Evolutionary conservation across 2,113 vertebrate species (phyloP).

Genomic region (Atractosteus spatula): DNA sequence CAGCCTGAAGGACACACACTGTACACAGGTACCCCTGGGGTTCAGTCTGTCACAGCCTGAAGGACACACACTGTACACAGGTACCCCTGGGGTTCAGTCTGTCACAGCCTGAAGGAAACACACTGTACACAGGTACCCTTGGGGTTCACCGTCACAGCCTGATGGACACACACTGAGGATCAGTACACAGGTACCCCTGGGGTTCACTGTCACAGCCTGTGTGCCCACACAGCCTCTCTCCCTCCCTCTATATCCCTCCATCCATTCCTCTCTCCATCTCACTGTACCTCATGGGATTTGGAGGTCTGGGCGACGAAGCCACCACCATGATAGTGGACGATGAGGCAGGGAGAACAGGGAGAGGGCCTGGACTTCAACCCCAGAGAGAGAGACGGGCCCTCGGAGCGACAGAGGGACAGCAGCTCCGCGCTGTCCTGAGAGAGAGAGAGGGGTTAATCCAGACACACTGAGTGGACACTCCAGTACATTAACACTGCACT

Average conservation of each 20-base stretch:
- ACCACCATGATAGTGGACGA: constrained; percentile 83
- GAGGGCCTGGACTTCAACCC: constrained; percentile 62
- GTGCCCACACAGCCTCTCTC: neutral
- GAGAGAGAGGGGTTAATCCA: neutral
- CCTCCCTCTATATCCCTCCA: neutral
- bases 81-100: neutral
- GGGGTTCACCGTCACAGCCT: neutral
- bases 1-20: neutral
- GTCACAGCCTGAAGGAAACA: too few relatives aligned
- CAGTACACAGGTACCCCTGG: neutral
- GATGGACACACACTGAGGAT: neutral
- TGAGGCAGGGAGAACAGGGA: constrained; percentile 67
- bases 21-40: neutral
- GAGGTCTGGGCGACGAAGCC: constrained; percentile 92
- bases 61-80: neutral
- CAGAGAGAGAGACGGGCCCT: constrained; percentile 72
- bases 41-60: too few relatives aligned
- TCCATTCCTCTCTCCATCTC: neutral
- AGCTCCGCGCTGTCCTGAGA: constrained; percentile 77
- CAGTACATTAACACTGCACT: too few relatives aligned
- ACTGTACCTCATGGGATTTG: constrained; percentile 79
- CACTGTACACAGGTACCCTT: too few relatives aligned
- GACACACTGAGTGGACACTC: too few relatives aligned
- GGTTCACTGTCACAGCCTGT: too few relatives aligned
- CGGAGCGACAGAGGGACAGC: constrained; percentile 63